phyloP scores from a whole-genome alignment of 2,113 vertebrate species.

The Hyperopisus bebe region DNA sequence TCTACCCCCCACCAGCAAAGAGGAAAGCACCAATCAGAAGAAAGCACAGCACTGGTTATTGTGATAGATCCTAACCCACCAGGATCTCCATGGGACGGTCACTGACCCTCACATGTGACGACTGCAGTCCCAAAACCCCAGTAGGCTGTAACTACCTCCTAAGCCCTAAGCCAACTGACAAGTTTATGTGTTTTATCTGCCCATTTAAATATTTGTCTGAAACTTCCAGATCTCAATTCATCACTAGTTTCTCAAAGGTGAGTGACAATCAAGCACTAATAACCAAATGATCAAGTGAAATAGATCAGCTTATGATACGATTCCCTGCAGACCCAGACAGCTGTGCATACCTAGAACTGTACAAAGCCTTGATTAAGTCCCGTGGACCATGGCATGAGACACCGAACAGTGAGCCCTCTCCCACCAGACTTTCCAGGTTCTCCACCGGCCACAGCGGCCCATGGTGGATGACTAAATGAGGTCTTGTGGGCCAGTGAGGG shows the following conservation, averaged over 20 bases:
- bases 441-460: background rate
- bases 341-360: background rate
- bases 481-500: background rate
- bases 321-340: background rate
- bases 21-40: background rate
- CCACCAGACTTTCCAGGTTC: background rate
- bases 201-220: background rate
- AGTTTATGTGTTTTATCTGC: background rate
- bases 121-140: background rate
- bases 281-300: background rate
- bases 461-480: background rate
- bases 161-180: background rate
- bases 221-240: background rate
- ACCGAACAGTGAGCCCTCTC: slow-evolving; percentile 28
- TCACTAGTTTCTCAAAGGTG: background rate
- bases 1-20: background rate
- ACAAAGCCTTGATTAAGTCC: slow-evolving; percentile 28
- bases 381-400: slow-evolving; percentile 42
- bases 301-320: background rate
- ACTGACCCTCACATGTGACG: background rate
- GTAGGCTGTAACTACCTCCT: background rate
- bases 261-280: background rate
- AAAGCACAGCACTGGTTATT: background rate
- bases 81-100: background rate
- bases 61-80: background rate